These are phyloP conservation scores for Eupeodes latifasciatus DNA, from an alignment of 2,888 invertebrate species.

Conservation along the genomic window DNA sequence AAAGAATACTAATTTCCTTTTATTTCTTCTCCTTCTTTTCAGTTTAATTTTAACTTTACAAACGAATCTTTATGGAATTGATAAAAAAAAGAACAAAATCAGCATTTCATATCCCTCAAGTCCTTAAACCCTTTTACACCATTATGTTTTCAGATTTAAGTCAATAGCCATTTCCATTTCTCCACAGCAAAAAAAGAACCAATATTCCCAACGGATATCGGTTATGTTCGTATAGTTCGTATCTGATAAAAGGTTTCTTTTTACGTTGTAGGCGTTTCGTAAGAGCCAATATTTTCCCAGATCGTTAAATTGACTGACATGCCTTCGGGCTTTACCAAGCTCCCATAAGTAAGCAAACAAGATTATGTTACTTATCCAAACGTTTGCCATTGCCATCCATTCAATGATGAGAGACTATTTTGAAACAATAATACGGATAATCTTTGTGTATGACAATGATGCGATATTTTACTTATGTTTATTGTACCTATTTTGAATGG, in stretches of 20 bases:
- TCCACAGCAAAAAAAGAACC: background rate
- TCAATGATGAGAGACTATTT: conserved; percentile 42
- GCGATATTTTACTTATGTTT: conserved; percentile 31
- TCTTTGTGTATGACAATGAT: conserved; percentile 53
- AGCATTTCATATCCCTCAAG: conserved; percentile 21
- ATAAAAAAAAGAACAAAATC: conserved; percentile 1
- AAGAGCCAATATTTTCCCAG: conserved; percentile 27
- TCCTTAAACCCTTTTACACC: conserved; percentile 29
- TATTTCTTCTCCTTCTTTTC: background rate
- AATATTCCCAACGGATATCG: conserved; percentile 32
- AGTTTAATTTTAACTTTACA: background rate
- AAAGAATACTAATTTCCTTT: background rate
- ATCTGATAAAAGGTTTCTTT: conserved; percentile 24
- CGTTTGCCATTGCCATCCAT: conserved; percentile 44
- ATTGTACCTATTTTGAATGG: conserved; percentile 16
- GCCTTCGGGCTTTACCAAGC: conserved; percentile 33
- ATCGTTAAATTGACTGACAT: conserved; percentile 54
- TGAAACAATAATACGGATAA: conserved; percentile 56
- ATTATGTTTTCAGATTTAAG: conserved; percentile 30
- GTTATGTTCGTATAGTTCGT: conserved; percentile 22
- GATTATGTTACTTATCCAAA: conserved; percentile 31
- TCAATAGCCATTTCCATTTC: conserved; percentile 24
- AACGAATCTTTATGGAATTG: background rate
- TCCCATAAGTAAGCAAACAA: background rate
- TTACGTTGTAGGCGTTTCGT: conserved; percentile 21